Conservation (phyloP, 35 echinoderm and acorn worm genomes). For the Holothuria glaberrima region DNA sequence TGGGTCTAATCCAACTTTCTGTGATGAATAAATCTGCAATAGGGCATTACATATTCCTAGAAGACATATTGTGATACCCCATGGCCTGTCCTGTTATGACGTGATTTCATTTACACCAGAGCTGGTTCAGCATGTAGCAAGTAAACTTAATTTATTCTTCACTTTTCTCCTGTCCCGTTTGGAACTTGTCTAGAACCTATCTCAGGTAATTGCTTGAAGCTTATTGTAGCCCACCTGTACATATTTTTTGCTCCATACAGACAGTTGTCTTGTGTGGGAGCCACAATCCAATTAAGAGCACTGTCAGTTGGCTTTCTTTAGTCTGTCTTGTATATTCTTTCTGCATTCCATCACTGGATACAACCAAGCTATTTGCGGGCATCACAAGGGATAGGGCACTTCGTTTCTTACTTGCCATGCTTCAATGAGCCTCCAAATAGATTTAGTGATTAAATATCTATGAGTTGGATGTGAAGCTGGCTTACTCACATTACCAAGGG, state of each 20-base stretch:
- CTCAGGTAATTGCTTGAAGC: background rate
- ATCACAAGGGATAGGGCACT: conserved; percentile 39
- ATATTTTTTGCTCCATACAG: conserved; percentile 3
- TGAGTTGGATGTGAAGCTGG: conserved; percentile 39
- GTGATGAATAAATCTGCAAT: too few species aligned
- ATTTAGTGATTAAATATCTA: conserved; percentile 70
- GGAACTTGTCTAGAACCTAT: too few species aligned
- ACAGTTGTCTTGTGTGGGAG: conserved; percentile 38
- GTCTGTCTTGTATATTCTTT: background rate
- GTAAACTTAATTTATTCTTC: too few species aligned
- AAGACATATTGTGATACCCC: too few species aligned
- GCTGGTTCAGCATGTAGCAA: too few species aligned
- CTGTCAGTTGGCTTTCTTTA: conserved; percentile 23
- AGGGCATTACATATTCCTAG: too few species aligned
- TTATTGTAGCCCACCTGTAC: conserved; percentile 25
- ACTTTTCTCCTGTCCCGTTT: too few species aligned
- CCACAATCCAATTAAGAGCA: conserved; percentile 49
- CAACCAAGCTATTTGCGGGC: conserved; percentile 27
- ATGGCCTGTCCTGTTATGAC: too few species aligned
- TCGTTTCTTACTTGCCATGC: conserved; percentile 39
- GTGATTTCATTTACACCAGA: too few species aligned
- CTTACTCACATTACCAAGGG: conserved; percentile 62
- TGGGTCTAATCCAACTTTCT: too few species aligned
- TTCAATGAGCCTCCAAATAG: conserved; percentile 47
- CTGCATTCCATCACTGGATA: conserved; percentile 37